Conservation (phyloP, 2,888 invertebrate genomes). For the Calliopum simillimum region DNA sequence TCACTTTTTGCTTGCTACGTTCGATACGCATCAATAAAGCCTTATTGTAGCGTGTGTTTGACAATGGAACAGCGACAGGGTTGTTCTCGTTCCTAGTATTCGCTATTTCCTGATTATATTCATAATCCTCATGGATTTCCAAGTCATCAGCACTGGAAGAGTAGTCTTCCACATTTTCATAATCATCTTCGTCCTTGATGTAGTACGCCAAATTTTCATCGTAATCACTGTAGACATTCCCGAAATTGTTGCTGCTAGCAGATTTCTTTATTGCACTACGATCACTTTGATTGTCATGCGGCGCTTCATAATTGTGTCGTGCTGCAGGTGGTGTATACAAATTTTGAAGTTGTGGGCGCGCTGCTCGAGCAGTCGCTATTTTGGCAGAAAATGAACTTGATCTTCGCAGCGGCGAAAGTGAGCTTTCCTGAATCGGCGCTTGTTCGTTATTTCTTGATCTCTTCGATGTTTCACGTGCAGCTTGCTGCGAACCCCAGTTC, state of each 20-base stretch:
- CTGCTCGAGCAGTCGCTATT: constrained; percentile 53
- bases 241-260: constrained; percentile 66
- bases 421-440: constrained; percentile 40
- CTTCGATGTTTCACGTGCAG: constrained; percentile 24
- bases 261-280: constrained; percentile 62
- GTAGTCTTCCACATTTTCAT: constrained; percentile 60
- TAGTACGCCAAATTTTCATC: constrained; percentile 66
- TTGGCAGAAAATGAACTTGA: constrained; percentile 76
- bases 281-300: constrained; percentile 30
- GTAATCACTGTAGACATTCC: constrained; percentile 64
- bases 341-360: constrained; percentile 60
- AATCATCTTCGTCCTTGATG: constrained; percentile 66
- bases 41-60: constrained; percentile 77
- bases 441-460: constrained; percentile 21
- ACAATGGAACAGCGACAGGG: constrained; percentile 56
- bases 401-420: constrained; percentile 71
- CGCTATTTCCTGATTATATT: constrained; percentile 51
- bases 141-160: constrained; percentile 62
- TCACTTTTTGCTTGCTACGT: constrained; percentile 64
- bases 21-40: constrained; percentile 75
- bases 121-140: constrained; percentile 52
- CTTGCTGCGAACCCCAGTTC: constrained; percentile 29
- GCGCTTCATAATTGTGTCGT: constrained; percentile 53
- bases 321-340: constrained; percentile 64
- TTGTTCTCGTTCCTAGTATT: constrained; percentile 49